phyloP scores from a whole-genome alignment of 37 sponge, comb jelly and placozoan genomes.

The Aplysina aerophoba region DNA sequence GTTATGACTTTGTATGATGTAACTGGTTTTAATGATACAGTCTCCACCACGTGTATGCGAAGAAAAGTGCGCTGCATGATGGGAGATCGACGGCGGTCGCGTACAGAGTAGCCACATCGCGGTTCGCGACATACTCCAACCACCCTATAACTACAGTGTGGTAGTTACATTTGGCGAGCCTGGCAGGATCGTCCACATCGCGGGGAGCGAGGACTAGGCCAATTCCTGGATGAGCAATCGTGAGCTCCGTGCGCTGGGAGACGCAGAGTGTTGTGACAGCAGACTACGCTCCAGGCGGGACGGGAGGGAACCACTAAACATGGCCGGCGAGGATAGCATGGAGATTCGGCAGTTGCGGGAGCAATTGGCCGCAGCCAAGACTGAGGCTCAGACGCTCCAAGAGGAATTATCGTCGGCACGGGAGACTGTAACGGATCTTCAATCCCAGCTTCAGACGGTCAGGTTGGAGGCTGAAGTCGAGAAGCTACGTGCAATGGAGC shows the following conservation, averaged over 20 bases:
- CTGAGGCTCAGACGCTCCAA: not conserved
- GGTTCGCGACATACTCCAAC: too few species aligned
- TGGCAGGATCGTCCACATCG: too few species aligned
- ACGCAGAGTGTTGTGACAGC: not conserved
- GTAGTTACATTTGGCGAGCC: too few species aligned
- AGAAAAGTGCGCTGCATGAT: too few species aligned
- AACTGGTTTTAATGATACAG: too few species aligned
- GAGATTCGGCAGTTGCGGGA: not conserved
- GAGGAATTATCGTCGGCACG: not conserved
- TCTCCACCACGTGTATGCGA: too few species aligned
- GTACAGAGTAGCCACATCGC: too few species aligned
- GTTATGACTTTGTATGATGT: too few species aligned
- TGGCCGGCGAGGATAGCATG: not conserved
- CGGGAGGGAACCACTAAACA: not conserved
- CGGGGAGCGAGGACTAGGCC: not conserved
- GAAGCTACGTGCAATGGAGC: conserved; percentile 6
- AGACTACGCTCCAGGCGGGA: not conserved
- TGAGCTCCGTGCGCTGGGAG: not conserved
- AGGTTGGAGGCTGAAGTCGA: conserved; percentile 2
- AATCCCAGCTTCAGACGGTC: not conserved
- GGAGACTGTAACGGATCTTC: not conserved
- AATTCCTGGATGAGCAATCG: not conserved
- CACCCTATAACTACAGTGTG: too few species aligned
- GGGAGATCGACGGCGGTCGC: too few species aligned
- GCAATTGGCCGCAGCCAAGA: not conserved